phyloP scores from a whole-genome alignment of 2,797 vertebrate species.

The Distichodus sexfasciatus region DNA sequence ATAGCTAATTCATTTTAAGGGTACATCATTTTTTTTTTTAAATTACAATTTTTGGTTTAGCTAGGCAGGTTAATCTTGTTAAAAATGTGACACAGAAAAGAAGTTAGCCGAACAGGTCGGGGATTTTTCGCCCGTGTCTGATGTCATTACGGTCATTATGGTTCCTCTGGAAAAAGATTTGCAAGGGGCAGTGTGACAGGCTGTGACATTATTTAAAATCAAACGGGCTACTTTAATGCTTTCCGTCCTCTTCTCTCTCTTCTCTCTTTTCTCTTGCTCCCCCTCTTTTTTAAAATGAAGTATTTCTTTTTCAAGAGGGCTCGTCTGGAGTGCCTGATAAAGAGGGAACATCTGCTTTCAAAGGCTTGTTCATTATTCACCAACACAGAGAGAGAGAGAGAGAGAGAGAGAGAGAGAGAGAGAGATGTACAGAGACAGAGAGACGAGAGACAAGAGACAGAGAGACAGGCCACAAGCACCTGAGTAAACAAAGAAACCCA shows the following conservation, averaged over 20 bases:
- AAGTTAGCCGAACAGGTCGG: slow-evolving; percentile 17
- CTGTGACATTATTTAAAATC: slow-evolving; percentile 30
- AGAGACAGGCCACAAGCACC: slow-evolving; percentile 57
- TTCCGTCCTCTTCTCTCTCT: neutral
- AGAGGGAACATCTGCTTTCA: slow-evolving; percentile 76
- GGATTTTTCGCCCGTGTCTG: slow-evolving; percentile 43
- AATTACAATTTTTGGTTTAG: too few relatives aligned
- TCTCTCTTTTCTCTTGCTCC: slow-evolving; percentile 8
- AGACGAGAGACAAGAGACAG: too few relatives aligned
- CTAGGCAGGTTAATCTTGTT: too few relatives aligned
- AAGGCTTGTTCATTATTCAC: slow-evolving; percentile 71
- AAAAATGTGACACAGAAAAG: too few relatives aligned
- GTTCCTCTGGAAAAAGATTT: slow-evolving; percentile 49
- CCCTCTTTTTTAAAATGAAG: slow-evolving; percentile 49
- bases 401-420: slow-evolving; percentile 38
- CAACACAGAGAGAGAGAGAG: slow-evolving; percentile 51
- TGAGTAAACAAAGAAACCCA: slow-evolving; percentile 72
- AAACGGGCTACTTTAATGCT: slow-evolving; percentile 45
- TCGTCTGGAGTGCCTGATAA: slow-evolving; percentile 64
- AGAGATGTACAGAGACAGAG: too few relatives aligned
- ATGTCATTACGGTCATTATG: slow-evolving; percentile 36
- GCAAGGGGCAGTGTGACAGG: slow-evolving; percentile 26
- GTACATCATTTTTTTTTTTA: too few relatives aligned
- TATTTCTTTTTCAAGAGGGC: slow-evolving; percentile 62
- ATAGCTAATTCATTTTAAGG: too few relatives aligned